phyloP scores from a whole-genome alignment of 1,140 invertebrate genomes.

The Macrobrachium rosenbergii region DNA sequence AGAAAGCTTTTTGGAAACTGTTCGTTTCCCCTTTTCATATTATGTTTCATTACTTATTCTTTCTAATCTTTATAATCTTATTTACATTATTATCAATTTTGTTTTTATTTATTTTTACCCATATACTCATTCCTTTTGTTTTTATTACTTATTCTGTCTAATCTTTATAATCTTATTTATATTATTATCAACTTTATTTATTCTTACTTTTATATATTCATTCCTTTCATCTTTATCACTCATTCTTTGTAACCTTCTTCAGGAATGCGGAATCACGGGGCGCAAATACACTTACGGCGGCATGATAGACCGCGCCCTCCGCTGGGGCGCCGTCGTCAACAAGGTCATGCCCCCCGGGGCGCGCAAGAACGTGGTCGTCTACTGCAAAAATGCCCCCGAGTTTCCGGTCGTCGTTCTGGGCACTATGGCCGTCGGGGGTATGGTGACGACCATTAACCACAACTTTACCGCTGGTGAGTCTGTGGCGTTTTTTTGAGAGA shows the following conservation, averaged over 20 bases:
- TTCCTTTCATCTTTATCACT: neutral
- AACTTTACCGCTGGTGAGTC: constrained; percentile 37
- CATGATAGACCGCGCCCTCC: constrained; percentile 5
- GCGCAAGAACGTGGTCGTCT: neutral
- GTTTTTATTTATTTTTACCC: too few relatives aligned
- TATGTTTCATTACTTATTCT: too few relatives aligned
- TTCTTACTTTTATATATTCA: too few relatives aligned
- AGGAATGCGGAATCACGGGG: constrained; percentile 23
- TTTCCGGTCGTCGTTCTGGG: constrained; percentile 31
- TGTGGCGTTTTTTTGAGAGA: neutral
- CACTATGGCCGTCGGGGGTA: constrained; percentile 12
- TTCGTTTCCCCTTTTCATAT: too few relatives aligned
- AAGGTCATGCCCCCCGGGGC: neutral
- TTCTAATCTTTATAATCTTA: too few relatives aligned
- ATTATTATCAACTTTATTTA: too few relatives aligned
- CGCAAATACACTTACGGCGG: constrained; percentile 20
- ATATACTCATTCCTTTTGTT: too few relatives aligned
- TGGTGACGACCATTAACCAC: constrained; percentile 14
- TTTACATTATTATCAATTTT: too few relatives aligned
- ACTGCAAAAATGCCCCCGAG: constrained; percentile 10
- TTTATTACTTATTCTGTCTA: too few relatives aligned
- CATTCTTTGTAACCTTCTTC: neutral
- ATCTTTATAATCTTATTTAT: too few relatives aligned
- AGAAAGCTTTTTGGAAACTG: too few relatives aligned
- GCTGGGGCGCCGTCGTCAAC: constrained; percentile 2